phyloP scores from a whole-genome alignment of 2,797 vertebrate genomes.

The Okamejei kenojei region DNA sequence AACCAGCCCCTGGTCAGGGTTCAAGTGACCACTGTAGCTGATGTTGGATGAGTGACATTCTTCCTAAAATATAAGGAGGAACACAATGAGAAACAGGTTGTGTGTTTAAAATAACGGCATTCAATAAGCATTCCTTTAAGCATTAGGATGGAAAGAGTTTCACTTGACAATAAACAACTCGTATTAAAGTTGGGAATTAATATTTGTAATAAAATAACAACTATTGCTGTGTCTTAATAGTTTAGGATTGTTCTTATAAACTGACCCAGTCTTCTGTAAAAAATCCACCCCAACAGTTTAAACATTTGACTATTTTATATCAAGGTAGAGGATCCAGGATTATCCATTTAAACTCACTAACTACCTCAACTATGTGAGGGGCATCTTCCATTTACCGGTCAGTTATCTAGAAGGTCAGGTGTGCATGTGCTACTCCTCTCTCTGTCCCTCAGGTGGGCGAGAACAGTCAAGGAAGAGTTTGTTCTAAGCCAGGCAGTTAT shows the following conservation, averaged over 20 bases:
- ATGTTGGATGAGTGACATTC: background rate
- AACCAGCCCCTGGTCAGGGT: background rate
- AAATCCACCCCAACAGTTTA: background rate
- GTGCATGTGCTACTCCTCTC: background rate
- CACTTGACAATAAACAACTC: background rate
- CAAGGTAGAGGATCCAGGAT: background rate
- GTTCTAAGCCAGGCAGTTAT: background rate
- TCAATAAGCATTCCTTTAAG: background rate
- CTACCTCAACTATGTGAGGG: slow-evolving; percentile 13
- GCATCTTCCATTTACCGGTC: background rate
- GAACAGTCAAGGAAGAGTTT: background rate
- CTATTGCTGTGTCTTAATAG: background rate
- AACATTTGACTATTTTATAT: background rate
- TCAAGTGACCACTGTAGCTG: background rate
- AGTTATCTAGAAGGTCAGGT: background rate
- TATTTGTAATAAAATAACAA: slow-evolving; percentile 27
- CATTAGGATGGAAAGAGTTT: background rate
- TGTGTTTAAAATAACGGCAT: background rate
- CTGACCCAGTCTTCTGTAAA: background rate
- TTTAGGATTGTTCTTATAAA: slow-evolving; percentile 1
- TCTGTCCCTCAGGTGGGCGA: background rate
- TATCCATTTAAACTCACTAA: background rate
- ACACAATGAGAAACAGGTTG: background rate
- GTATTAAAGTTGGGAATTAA: slow-evolving; percentile 8
- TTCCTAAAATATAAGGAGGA: background rate